Evolutionary conservation across 23 tunicate species (phyloP), one percentile per base, ranked within the genome.

Genomic region (Ciona savignyi): DNA sequence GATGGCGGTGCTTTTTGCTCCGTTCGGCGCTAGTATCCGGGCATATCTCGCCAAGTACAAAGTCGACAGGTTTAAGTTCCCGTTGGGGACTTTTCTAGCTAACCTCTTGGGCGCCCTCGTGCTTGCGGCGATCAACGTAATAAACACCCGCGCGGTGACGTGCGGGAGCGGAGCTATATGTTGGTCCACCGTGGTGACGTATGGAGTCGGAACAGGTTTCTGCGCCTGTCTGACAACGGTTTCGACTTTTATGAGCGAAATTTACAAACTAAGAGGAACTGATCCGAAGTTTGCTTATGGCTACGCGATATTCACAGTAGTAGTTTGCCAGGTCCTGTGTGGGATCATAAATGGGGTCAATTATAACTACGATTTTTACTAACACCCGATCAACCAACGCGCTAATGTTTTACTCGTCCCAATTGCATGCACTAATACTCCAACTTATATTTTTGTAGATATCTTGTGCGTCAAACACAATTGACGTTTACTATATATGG

Each of bases 201-300:
- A 67, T 24, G 87, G 74, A 0, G 29, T 88, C 25, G 83, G 83
- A 15, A 82, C 82, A 20, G 96, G 96, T 4, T 82, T 88, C 67
- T 78, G 84, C 32, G 96, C 96, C 2, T 77, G 88, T 73, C 72
- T 88, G 0, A 88, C 96, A 34, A 88, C 96, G 0, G 73, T 88
- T 27, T 88, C 96, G 9, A 88, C 96, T 15, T 67, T 88, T 33
- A 73, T 88, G 75, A 79, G 89, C 21, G 96, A 88, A 67, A 66
- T 82, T 34, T 49, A 66, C 70, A 26, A 33, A 32, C 76, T 88
- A 0, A 49, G 96, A 66, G 63, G 67, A 1, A 77, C 81, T 25
- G 70, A 73, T 34, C 76, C 77, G 22, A n/a, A 23, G 25, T 82
- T 81, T 65, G 79, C 87, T 23, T 86, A 88, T 66, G 21, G 49